phyloP scores from a whole-genome alignment of 2,113 vertebrate genomes.

The Gymnorhina tibicen region DNA sequence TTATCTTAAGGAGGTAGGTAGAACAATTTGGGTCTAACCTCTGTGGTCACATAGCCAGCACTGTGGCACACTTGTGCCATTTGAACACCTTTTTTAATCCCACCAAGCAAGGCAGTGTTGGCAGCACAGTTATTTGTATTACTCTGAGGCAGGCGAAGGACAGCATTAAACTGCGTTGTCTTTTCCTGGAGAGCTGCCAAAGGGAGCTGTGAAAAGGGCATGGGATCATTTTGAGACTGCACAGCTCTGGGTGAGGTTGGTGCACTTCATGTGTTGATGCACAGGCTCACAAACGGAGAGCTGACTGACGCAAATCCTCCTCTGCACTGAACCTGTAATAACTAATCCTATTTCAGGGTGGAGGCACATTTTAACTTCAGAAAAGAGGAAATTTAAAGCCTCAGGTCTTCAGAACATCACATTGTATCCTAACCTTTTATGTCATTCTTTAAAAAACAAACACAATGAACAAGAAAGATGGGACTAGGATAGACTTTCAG shows the following conservation, averaged over 20 bases:
- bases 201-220: not conserved
- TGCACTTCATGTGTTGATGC: not conserved
- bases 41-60: not conserved
- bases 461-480: not conserved
- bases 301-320: not conserved
- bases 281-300: not conserved
- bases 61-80: not conserved
- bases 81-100: not conserved
- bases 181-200: not conserved
- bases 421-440: not conserved
- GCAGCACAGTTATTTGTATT: not conserved
- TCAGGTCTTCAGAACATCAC: not conserved
- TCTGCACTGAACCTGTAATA: not conserved
- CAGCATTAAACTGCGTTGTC: not conserved
- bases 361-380: not conserved
- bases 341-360: not conserved
- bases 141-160: not conserved
- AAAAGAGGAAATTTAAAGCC: not conserved
- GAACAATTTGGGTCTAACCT: not conserved
- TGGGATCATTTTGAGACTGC: not conserved
- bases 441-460: not conserved
- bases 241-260: not conserved
- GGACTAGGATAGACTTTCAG: not conserved
- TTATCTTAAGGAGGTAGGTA: not conserved
- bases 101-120: not conserved